Evolutionary conservation across 2,797 vertebrate genomes (phyloP), one percentile per base, ranked within the genome.

Genomic region (Lemur catta): DNA sequence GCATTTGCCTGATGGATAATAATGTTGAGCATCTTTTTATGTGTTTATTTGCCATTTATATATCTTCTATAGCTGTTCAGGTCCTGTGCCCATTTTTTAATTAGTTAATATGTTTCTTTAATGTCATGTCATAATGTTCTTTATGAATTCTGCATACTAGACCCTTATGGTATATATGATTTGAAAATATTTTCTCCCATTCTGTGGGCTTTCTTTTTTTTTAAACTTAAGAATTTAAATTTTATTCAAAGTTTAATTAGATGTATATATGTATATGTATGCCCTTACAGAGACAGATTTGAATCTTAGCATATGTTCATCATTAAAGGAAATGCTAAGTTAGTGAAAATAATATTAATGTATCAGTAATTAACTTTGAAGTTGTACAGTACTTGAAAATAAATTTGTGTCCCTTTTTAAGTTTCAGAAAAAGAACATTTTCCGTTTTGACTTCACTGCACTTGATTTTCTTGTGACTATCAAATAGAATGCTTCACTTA

Each of bases 401-500:
- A 69, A 69, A 69, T 69, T 69, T 22, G 38, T n/a, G 4, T 9
- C 65, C 18, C n/a, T 67, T 67, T 63, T 63, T 33, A 67, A 35
- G 65, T 71, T 75, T 79, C 28, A 82, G 57, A 71, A 69, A 75
- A 28, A 33, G n/a, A 79, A 69, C 17, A 78, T 84, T 93, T 95
- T 69, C 57, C 65, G 67, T 67, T 79, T 30, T 75, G 84, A 93
- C 20, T n/a, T 65, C 28, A 84, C 30, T 84, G 46, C 38, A 63
- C 52, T 65, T 65, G 33, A n/a, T 55, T 94, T 84, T 41, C n/a
- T 33, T 95, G 8, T 75, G 59, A 89, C 14, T 59, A 79, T 33
- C 61, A 76, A 89, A 30, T 20, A 91, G 43, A 95, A 90, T 50
- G 33, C 38, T 86, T 96, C 67, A 50, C 38, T 91, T 69, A 95